Conservation (phyloP, 2,888 invertebrate genomes). For the Eretmocerus hayati region DNA sequence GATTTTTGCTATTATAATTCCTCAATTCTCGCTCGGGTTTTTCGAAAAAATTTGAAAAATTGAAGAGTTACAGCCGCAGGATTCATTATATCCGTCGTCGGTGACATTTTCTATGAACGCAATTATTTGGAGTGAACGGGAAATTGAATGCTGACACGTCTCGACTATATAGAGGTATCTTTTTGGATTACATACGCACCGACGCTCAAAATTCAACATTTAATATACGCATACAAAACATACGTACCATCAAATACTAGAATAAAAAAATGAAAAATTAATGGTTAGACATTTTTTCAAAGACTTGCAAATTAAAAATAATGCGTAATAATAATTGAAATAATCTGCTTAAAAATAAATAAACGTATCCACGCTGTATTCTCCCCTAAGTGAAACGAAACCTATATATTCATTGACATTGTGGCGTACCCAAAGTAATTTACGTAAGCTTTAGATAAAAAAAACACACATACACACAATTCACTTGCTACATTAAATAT, state of each 20-base stretch:
- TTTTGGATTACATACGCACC: conserved; percentile 11
- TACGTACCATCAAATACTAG: conserved; percentile 9
- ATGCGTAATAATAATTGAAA: conserved; percentile 7
- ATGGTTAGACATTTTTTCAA: conserved; percentile 20
- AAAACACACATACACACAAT: conserved; percentile 6
- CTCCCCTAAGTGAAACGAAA: conserved; percentile 22
- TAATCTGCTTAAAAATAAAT: conserved; percentile 28
- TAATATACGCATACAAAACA: conserved; percentile 1
- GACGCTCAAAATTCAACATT: conserved; percentile 14
- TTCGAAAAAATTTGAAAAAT: conserved; percentile 9
- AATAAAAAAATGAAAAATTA: conserved; percentile 11
- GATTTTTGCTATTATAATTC: conserved; percentile 17
- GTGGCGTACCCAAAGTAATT: conserved; percentile 28
- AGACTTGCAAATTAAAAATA: conserved; percentile 21
- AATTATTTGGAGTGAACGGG: background rate
- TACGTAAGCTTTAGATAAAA: conserved; percentile 24
- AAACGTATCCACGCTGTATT: conserved; percentile 23
- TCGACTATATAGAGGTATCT: conserved; percentile 3
- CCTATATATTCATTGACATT: conserved; percentile 30
- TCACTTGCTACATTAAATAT: conserved; percentile 14
- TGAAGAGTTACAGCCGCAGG: conserved; percentile 8
- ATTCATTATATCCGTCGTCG: conserved; percentile 12
- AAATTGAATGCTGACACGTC: conserved; percentile 11
- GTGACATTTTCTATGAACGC: conserved; percentile 9
- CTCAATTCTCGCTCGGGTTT: conserved; percentile 18